Base-by-base conservation (phyloP, 1,140 invertebrate species). In the Drosophila tropicalis region DNA sequence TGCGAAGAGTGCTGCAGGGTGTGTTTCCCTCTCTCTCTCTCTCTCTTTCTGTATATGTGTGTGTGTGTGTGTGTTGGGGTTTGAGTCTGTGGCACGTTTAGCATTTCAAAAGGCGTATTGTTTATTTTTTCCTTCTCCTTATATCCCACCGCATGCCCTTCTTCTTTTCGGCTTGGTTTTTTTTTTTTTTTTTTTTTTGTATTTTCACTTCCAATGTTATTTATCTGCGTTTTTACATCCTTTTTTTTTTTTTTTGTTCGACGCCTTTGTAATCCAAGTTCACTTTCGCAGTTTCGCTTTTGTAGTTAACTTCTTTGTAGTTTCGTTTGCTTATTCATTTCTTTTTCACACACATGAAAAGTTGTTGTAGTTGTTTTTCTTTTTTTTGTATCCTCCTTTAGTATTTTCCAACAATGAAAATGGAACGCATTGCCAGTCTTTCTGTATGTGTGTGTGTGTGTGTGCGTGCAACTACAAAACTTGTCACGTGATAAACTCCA, bases 41-140 rank as follows among this genome's bases (percentile, higher is more conserved):
- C 2, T 41, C 3, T 41, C 13, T 44, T 3, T 44, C 64, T 55
- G 60, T 58, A 67, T 75, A 61, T 44, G 67, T 62, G 60, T 56
- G 58, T 51, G 68, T 25, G 40, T 40, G 68, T 41, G 34, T 62
- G 22, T 64, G 58, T 60, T 40, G 66, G 61, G 56, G 44, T 40
- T 41, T 58, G 63, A 29, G 67, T 68, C 72, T 73, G 67, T 64
- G 65, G 36, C 70, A 84, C 84, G 83, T 87, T 87, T 87, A 87
- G 83, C 83, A 87, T 87, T 87, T 87, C 83, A 87, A 87, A 87
- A 89, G 83, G 84, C 84, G 80, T 84, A 80, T 87, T 87, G 84
- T 87, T 87, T 89, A 75, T 89, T 84, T 73, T 83, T 66, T 41
- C 40, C 47, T 60, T 39, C 29, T 7, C 40, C 54, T 68, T 51